Base-by-base conservation (phyloP, 2,888 invertebrate species). In the Mythimna lalbum region DNA sequence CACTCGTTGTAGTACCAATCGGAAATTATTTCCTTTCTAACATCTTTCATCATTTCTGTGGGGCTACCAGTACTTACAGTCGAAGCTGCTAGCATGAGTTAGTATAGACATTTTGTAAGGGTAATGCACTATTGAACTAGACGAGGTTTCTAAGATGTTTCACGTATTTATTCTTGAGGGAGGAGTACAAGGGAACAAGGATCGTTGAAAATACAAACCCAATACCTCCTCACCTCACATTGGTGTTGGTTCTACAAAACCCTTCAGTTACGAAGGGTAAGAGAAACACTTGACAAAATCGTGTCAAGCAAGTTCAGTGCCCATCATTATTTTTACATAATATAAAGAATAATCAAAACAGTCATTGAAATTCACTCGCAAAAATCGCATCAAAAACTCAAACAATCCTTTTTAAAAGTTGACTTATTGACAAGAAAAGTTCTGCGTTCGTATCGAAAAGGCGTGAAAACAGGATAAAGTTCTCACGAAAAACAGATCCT, bases 401-500 rank as follows among this genome's bases (percentile, higher is more conserved):
- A 36, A 27, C 21, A 56, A 43, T n/a, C n/a, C 14, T 33, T 61
- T 47, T 43, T 0, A 43, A 53, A 72, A 59, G 36, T 57, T 23
- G 7, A 36, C n/a, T 52, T 33, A 27, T 47, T 53, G 57, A 9
- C 65, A 27, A 31, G 6, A 53, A 61, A 65, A 66, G 12, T 62
- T 36, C 6, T 21, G 19, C 19, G 14, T 2, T 12, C 12, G 5
- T 2, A 33, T 4, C n/a, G 43, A 55, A 53, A 67, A 57, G 81
- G 72, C 63, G 66, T 67, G 50, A 61, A 71, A 76, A 66, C 55
- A 57, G 49, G 60, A 23, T 0, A 14, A 60, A 76, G n/a, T 47
- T 55, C n/a, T 23, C 53, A 33, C 23, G 53, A 50, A 78, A 50
- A 82, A 69, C 67, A 76, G 76, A 69, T 76, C 80, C 36, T 67